A percentile compares a stretch with the other conserved stretches of the same genome.
Evolutionary conservation across 2,888 invertebrate genomes (phyloP).

Genomic region (Alitta virens): DNA sequence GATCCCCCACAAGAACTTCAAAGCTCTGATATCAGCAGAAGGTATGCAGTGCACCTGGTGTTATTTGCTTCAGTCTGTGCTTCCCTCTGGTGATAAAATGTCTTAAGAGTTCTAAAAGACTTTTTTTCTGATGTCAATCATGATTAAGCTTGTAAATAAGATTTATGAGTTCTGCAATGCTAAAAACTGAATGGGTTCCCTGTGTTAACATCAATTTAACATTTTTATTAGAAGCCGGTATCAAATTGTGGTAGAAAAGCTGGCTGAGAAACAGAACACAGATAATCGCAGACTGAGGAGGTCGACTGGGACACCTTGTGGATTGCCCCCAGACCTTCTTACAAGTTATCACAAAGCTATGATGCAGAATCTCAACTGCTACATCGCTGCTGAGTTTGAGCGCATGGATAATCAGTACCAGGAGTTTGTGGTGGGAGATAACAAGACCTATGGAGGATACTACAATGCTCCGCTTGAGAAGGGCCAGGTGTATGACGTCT

Average conservation of each 20-base stretch:
- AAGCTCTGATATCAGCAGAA: too few species aligned
- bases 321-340: conserved; percentile 25
- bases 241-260: conserved; percentile 39
- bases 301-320: conserved; percentile 20
- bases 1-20: neutral
- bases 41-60: too few species aligned
- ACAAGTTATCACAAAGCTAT: conserved; percentile 66
- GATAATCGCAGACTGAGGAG: neutral
- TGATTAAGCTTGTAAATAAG: too few species aligned
- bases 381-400: conserved; percentile 77
- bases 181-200: too few species aligned
- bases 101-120: too few species aligned
- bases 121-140: too few species aligned
- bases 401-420: conserved; percentile 65
- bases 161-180: too few species aligned
- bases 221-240: conserved; percentile 24
- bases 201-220: too few species aligned
- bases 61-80: too few species aligned
- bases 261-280: neutral
- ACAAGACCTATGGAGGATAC: conserved; percentile 72
- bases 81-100: too few species aligned
- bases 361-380: conserved; percentile 72
- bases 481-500: conserved; percentile 66
- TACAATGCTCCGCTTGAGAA: conserved; percentile 75
- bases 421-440: conserved; percentile 78